phyloP scores from a whole-genome alignment of 1,140 invertebrate species.

The Agrypnia vestita region DNA sequence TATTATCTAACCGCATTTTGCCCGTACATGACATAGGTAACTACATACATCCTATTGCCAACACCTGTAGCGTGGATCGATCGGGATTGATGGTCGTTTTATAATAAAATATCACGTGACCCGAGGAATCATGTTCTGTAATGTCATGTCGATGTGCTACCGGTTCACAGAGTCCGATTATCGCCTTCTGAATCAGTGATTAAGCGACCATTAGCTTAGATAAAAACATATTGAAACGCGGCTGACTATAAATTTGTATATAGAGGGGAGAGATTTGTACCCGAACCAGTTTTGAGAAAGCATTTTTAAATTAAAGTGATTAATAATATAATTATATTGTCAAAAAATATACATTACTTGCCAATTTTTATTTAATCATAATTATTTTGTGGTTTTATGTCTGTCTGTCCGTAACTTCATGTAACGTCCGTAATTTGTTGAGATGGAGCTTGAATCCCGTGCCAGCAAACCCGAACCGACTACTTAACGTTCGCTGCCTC shows the following conservation, averaged over 20 bases:
- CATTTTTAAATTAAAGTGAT: too few relatives aligned
- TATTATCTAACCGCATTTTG: conserved; percentile 1
- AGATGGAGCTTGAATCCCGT: too few relatives aligned
- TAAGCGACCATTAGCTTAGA: conserved; percentile 50
- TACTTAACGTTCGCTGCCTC: too few relatives aligned
- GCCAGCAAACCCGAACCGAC: too few relatives aligned
- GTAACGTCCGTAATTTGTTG: too few relatives aligned
- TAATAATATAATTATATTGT: too few relatives aligned
- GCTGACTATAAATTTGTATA: not conserved
- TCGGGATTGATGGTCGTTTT: conserved; percentile 22
- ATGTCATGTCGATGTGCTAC: conserved; percentile 55
- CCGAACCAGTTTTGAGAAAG: too few relatives aligned
- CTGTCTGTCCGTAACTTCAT: too few relatives aligned
- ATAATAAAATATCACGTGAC: conserved; percentile 44
- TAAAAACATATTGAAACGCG: conserved; percentile 44
- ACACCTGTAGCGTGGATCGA: conserved; percentile 46
- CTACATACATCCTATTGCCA: not conserved
- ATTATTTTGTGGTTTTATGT: too few relatives aligned
- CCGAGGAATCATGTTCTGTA: conserved; percentile 35
- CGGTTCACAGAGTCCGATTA: conserved; percentile 44
- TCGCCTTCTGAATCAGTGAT: conserved; percentile 53
- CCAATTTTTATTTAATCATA: too few relatives aligned
- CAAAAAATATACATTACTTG: too few relatives aligned
- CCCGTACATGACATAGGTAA: not conserved
- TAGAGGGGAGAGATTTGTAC: too few relatives aligned